Base-by-base conservation (phyloP, 1,140 invertebrate genomes). In the Galleria mellonella region DNA sequence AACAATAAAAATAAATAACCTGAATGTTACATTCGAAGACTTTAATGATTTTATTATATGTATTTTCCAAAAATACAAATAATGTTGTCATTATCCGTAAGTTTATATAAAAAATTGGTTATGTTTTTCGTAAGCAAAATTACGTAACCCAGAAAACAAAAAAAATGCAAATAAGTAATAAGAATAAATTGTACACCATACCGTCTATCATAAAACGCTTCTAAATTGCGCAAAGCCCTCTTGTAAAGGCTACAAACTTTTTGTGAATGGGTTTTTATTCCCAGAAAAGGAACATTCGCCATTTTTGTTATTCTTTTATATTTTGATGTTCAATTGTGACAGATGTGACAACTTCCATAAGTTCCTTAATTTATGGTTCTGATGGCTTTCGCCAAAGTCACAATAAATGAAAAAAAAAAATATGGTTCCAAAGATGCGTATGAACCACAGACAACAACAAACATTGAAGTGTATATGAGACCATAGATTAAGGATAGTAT, bases 211-310 rank as follows among this genome's bases (percentile, higher is more conserved):
- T 84, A 84, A 45, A 60, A 82, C 32, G 72, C 46, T 57, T 84
- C 81, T 55, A 84, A 56, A 67, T 82, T 82, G 32, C 81, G 75
- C 31, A 84, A 58, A 57, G 67, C 59, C 39, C 54, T 71, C 71
- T 84, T 84, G 36, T 84, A 84, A 60, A 84, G 71, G 51, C 52
- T 75, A 51, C 77, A 79, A 51, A 84, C 66, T 59, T 73, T 77
- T 69, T 82, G 79, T 42, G 72, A 37, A 55, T 83, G 79, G 37
- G 77, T 78, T 66, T 51, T 69, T 51, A 81, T 53, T 30, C 70
- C 75, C 3, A 76, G 44, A 40, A 45, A 23, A 32, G 74, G 70
- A 33, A 74, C 5, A 29, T 55, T 62, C 48, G 66, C 65, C 67
- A 73, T 73, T 55, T 73, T 74, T 62, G 32, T 2, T n/a, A 31